A percentile compares a stretch with the other conserved stretches of the same genome.
Conservation (phyloP, 2,888 invertebrate genomes). For the Argyresthia albistria region DNA sequence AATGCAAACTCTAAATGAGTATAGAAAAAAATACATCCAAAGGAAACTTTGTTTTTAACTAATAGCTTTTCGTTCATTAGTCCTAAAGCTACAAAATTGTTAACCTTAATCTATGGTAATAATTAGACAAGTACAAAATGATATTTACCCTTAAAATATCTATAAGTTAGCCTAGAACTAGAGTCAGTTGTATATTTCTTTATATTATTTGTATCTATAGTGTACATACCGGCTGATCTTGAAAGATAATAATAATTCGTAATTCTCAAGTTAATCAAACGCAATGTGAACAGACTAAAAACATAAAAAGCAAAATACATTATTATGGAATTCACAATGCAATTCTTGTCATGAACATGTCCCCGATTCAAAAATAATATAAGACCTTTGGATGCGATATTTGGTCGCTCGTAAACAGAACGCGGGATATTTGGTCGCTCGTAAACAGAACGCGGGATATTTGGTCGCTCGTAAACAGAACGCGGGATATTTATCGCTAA, state of each 20-base stretch:
- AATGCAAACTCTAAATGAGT: constrained; percentile 68
- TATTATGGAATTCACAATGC: too few species aligned
- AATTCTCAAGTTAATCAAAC: neutral
- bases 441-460: neutral
- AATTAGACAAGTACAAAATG: constrained; percentile 72
- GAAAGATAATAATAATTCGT: too few species aligned
- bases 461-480: too few species aligned
- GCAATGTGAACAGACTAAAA: neutral
- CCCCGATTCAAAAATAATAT: too few species aligned
- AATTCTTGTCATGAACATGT: too few species aligned
- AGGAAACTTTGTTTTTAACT: constrained; percentile 35
- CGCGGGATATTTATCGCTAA: neutral
- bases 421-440: neutral
- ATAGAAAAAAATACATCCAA: constrained; percentile 68
- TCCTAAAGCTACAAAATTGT: constrained; percentile 60
- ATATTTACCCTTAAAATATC: constrained; percentile 62
- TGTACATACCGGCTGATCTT: constrained; percentile 30
- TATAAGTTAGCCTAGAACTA: constrained; percentile 62
- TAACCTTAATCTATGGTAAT: constrained; percentile 66
- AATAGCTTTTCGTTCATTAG: constrained; percentile 61
- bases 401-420: too few species aligned
- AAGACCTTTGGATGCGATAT: too few species aligned
- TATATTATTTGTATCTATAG: constrained; percentile 43
- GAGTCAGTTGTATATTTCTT: constrained; percentile 65
- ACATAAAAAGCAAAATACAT: too few species aligned